Percentiles rank a stretch among this genome's conserved stretches.
phyloP scores from a whole-genome alignment of 2,888 invertebrate genomes.

The Andrena fulva region DNA sequence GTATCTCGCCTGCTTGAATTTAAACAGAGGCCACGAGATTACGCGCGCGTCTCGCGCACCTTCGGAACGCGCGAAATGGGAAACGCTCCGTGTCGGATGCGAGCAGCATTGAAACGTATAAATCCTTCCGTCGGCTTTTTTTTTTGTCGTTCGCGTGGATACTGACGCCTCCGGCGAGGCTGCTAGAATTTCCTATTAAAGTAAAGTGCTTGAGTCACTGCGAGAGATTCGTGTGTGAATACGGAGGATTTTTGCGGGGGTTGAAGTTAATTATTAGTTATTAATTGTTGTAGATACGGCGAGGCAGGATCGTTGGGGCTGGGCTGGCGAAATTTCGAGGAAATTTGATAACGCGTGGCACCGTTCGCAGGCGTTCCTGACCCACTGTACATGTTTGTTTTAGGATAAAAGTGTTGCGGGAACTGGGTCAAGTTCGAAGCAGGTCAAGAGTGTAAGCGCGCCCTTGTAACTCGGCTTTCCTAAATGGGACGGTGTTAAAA shows the following conservation, averaged over 20 bases:
- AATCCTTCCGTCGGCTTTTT: slow-evolving; percentile 5
- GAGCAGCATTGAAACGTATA: slow-evolving; percentile 22
- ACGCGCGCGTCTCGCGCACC: slow-evolving; percentile 11
- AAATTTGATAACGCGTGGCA: slow-evolving; percentile 2
- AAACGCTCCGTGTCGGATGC: slow-evolving; percentile 9
- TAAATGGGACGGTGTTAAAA: neutral
- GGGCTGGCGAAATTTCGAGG: neutral
- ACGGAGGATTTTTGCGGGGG: too few species aligned
- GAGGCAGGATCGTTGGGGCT: neutral
- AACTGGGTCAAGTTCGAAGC: slow-evolving; percentile 15
- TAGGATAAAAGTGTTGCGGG: slow-evolving; percentile 8
- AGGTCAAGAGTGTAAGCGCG: slow-evolving; percentile 15
- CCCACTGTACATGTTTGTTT: slow-evolving; percentile 13
- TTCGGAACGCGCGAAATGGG: neutral
- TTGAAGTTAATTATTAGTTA: too few species aligned
- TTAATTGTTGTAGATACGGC: neutral
- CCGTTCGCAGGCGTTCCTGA: neutral
- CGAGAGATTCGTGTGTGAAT: too few species aligned
- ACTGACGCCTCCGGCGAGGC: neutral
- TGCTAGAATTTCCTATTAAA: neutral
- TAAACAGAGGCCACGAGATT: slow-evolving; percentile 39
- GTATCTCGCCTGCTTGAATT: slow-evolving; percentile 44
- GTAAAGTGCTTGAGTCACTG: too few species aligned
- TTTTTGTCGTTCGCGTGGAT: neutral
- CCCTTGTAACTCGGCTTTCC: slow-evolving; percentile 6